Conservation (phyloP, 2,797 vertebrate genomes). For the Thunnus albacares region DNA sequence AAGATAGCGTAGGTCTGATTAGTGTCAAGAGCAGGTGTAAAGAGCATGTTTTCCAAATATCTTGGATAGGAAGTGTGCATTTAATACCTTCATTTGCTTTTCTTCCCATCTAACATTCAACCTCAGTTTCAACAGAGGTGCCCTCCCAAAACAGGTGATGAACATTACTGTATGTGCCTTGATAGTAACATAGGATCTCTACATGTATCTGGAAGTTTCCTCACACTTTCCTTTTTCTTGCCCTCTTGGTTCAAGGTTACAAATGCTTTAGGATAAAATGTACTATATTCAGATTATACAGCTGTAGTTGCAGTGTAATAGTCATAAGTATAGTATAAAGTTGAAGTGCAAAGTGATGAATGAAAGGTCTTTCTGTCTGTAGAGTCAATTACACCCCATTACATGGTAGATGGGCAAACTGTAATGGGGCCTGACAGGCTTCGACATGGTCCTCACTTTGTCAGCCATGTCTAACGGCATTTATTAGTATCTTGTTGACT, state of each 20-base stretch:
- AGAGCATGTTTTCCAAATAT: neutral
- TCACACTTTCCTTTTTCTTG: no score
- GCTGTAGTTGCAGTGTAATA: neutral
- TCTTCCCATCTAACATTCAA: neutral
- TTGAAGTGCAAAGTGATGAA: slow-evolving; percentile 29
- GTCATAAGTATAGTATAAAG: neutral
- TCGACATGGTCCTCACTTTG: slow-evolving; percentile 57
- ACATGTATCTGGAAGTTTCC: no score
- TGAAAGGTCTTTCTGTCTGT: slow-evolving; percentile 32
- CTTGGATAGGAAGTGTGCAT: neutral
- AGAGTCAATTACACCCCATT: slow-evolving; percentile 43
- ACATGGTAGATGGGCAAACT: slow-evolving; percentile 40
- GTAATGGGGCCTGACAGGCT: slow-evolving; percentile 67
- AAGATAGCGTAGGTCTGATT: slow-evolving; percentile 12
- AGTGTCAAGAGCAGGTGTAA: slow-evolving; percentile 6
- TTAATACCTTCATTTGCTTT: slow-evolving; percentile 8
- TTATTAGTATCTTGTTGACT: slow-evolving; percentile 77
- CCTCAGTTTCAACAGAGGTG: neutral
- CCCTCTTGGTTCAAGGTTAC: neutral
- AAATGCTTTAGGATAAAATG: neutral
- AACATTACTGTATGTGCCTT: no score
- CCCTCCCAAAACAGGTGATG: neutral
- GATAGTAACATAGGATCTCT: no score
- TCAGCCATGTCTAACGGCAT: slow-evolving; percentile 75
- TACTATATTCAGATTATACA: neutral